Percentiles rank a stretch among this genome's conserved stretches.
Evolutionary conservation across 2,888 invertebrate species (phyloP).

Genomic region (Epistrophe eligans): DNA sequence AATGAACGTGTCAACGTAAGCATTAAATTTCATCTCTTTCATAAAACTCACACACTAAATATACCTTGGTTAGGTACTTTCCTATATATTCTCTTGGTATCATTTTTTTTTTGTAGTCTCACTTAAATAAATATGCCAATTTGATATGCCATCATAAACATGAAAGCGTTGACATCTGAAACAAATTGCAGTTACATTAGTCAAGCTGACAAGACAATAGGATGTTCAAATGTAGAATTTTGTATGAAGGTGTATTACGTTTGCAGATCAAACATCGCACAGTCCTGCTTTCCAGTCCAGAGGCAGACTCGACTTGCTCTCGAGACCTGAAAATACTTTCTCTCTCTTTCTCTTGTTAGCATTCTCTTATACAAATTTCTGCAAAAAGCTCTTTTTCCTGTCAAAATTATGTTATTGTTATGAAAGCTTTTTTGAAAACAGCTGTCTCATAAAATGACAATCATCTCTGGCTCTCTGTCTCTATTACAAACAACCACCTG

Average conservation of each 20-base stretch:
- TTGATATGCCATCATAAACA: conserved; percentile 53
- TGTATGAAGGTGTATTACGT: neutral
- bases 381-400: conserved; percentile 27
- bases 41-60: neutral
- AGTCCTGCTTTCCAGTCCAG: neutral
- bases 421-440: conserved; percentile 49
- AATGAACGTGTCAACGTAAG: conserved; percentile 22
- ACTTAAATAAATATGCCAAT: conserved; percentile 43
- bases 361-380: conserved; percentile 64
- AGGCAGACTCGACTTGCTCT: neutral
- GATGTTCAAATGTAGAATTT: conserved; percentile 10
- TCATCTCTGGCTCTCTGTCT: conserved; percentile 33
- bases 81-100: neutral
- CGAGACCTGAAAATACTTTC: neutral
- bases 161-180: conserved; percentile 36
- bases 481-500: conserved; percentile 36
- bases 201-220: conserved; percentile 15
- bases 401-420: neutral
- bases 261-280: conserved; percentile 18
- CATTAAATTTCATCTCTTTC: conserved; percentile 28
- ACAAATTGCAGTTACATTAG: conserved; percentile 48
- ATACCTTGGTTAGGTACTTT: neutral
- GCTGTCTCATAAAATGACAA: conserved; percentile 41
- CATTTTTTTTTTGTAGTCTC: conserved; percentile 9
- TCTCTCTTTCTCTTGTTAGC: neutral